Conservation (phyloP, 37 sponge, comb jelly and placozoan species). For the Axinella damicornis region DNA sequence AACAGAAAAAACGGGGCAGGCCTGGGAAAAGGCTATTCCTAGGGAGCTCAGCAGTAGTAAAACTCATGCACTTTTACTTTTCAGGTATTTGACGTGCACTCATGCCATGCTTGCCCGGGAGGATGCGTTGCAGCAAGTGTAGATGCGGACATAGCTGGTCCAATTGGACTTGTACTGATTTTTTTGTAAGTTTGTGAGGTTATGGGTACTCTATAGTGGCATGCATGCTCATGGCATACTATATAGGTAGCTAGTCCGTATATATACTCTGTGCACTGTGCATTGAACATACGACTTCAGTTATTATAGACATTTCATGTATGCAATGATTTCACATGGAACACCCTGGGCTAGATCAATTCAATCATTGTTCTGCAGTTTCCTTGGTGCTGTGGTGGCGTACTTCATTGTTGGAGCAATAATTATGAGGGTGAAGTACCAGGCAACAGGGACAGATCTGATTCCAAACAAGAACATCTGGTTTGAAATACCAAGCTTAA, state of each 20-base stretch:
- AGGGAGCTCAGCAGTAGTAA: too few relatives aligned
- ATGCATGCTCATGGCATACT: too few relatives aligned
- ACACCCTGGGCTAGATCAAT: too few relatives aligned
- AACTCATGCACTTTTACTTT: neutral
- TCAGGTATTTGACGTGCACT: slow-evolving; percentile 7
- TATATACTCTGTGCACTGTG: too few relatives aligned
- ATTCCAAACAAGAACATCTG: slow-evolving; percentile 41
- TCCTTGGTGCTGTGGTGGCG: slow-evolving; percentile 3
- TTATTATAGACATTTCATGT: too few relatives aligned
- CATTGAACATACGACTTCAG: too few relatives aligned
- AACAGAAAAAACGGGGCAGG: too few relatives aligned
- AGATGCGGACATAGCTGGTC: neutral
- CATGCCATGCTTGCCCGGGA: slow-evolving; percentile 24
- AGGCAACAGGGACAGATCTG: slow-evolving; percentile 16
- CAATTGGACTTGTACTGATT: slow-evolving; percentile 19
- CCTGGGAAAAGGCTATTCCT: too few relatives aligned
- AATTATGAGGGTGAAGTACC: slow-evolving; percentile 5
- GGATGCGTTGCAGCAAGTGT: neutral
- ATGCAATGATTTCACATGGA: neutral
- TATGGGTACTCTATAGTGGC: too few relatives aligned
- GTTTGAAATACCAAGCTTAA: slow-evolving; percentile 6
- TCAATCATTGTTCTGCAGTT: slow-evolving; percentile 7
- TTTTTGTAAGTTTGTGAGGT: slow-evolving; percentile 14
- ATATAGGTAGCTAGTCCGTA: too few relatives aligned
- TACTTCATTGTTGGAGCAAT: slow-evolving; percentile 28